A percentile compares a stretch with the other conserved stretches of the same genome.
These are phyloP conservation scores for Ochotona curzoniae DNA, from an alignment of 2,113 vertebrate genomes.

Conservation along the genomic window DNA sequence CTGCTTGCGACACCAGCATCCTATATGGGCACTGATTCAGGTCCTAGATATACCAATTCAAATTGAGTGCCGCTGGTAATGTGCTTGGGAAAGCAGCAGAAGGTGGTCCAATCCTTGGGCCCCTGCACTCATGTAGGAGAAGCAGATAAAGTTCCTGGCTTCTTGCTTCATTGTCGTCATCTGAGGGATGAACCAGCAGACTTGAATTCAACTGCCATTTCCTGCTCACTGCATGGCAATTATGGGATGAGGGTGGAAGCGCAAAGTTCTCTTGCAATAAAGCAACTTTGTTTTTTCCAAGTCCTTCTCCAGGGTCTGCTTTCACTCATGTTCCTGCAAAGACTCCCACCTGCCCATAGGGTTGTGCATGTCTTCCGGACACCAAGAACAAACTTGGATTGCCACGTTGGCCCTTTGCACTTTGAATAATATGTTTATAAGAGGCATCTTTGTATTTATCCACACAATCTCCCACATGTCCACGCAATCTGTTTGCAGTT, in stretches of 20 bases:
- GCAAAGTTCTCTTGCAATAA: not conserved
- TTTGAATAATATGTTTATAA: not conserved
- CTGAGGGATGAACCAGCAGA: too few species aligned
- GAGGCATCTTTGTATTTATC: not conserved
- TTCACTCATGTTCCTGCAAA: not conserved
- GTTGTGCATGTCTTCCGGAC: not conserved
- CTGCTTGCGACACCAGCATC: too few species aligned
- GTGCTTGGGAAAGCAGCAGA: too few species aligned
- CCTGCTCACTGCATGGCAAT: not conserved
- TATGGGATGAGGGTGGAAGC: not conserved
- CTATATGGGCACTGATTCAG: too few species aligned
- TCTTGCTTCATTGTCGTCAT: too few species aligned
- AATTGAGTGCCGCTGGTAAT: too few species aligned
- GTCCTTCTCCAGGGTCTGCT: not conserved
- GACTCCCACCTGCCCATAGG: accelerated
- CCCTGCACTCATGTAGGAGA: too few species aligned
- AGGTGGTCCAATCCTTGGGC: too few species aligned
- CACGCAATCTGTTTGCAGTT: not conserved
- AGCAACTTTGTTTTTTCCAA: not conserved
- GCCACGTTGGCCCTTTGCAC: not conserved
- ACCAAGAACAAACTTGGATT: not conserved
- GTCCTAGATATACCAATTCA: too few species aligned
- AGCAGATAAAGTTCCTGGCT: too few species aligned
- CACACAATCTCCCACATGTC: not conserved
- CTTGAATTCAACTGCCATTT: too few species aligned